Conservation (phyloP, 2,888 invertebrate genomes). For the Scaptomyza parva region DNA sequence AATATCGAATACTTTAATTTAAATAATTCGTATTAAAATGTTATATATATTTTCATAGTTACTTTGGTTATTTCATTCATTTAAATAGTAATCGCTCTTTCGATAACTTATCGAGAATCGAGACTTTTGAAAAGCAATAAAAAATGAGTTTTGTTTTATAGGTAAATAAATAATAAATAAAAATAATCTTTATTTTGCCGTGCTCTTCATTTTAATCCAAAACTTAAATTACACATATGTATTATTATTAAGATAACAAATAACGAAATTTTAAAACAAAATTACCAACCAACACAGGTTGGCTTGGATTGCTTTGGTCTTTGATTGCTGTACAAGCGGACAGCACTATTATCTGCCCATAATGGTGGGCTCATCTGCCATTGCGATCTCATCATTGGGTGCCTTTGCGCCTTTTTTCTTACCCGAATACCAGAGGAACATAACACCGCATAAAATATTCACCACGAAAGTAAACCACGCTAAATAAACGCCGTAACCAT, state of each 20-base stretch:
- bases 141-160: slow-evolving; percentile 7
- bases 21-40: too few species aligned
- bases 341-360: slow-evolving; percentile 87
- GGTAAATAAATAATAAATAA: slow-evolving; percentile 50
- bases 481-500: slow-evolving; percentile 90
- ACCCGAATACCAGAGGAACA: slow-evolving; percentile 92
- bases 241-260: slow-evolving; percentile 70
- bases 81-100: neutral
- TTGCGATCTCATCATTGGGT: slow-evolving; percentile 92
- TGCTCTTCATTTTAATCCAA: slow-evolving; percentile 40
- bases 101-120: slow-evolving; percentile 11
- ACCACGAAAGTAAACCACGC: slow-evolving; percentile 92
- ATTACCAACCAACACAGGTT: slow-evolving; percentile 29
- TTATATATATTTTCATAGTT: too few species aligned
- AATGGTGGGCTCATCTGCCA: slow-evolving; percentile 94
- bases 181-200: slow-evolving; percentile 55
- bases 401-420: slow-evolving; percentile 94
- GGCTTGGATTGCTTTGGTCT: slow-evolving; percentile 64
- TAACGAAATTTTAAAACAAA: slow-evolving; percentile 64
- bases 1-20: too few species aligned
- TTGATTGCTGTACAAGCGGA: slow-evolving; percentile 34
- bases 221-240: slow-evolving; percentile 38
- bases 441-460: slow-evolving; percentile 88
- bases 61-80: neutral
- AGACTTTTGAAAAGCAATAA: neutral